Evolutionary conservation across 2,888 invertebrate species (phyloP), one percentile per base, ranked within the genome.

Genomic region (Minunthozetes semirufus): DNA sequence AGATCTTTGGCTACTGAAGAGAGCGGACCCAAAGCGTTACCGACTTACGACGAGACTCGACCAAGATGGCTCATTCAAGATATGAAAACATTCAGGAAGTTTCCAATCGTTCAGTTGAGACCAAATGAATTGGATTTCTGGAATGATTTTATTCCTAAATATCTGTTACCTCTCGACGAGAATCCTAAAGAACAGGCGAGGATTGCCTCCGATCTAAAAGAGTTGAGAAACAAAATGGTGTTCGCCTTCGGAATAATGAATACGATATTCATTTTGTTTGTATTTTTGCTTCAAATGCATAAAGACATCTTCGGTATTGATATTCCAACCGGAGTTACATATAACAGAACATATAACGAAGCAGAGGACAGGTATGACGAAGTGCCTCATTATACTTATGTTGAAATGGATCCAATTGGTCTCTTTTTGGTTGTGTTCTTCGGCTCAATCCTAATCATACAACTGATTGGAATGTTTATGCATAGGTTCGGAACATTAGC

Each of bases 161-260:
- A 86, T 78, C 81, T 86, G 11, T 80, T 82, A 53, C 86, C 86
- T 0, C 78, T 86, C 46, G 81, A 81, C n/a, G 81, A 82, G 70
- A 83, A 86, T 76, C 77, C 78, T 19, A 77, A 78, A 22, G 79
- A 79, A 80, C 74, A 79, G 81, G 80, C 80, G 77, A 66, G 76
- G 17, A 74, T 94, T 84, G 90, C 92, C 81, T 86, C 85, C 84
- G 94, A 94, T 85, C 87, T 98, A 83, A 92, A 92, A 87, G 94
- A 94, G 84, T 87, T 97, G 81, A 88, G 97, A 83, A 94, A 97
- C 86, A 91, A 92, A 81, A 92, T 92, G 80, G 94, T 94, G 79
- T 94, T 95, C 86, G 92, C 90, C 80, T 97, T 97, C 88, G 93
- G 96, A 87, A 97, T 98, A 95, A 85, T 94, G 85, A 98, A 98